Base-by-base conservation (phyloP, 2,888 invertebrate genomes). In the Ariolimax columbianus region DNA sequence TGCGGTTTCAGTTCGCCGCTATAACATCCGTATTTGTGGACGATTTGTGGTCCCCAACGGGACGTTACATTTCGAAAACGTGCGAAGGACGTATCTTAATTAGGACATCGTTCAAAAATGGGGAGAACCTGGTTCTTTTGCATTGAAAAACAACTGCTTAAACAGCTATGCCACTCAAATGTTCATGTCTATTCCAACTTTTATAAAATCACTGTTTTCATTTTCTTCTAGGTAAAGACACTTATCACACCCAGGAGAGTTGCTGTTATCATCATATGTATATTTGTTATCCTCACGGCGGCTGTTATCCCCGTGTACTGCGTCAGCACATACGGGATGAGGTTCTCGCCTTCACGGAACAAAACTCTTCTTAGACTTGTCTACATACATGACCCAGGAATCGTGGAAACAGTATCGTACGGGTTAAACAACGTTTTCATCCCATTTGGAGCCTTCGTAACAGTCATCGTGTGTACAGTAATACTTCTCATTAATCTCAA, bases 251-350 rank as follows among this genome's bases (percentile, higher is more conserved):
- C 75, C 11, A 38, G 9, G 43, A 75, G 66, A 47, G 75, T 75
- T 19, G n/a, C n/a, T 19, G 9, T 55, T 30, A 66, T 83, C 63
- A 75, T 75, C 1, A 6, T 77, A 23, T 36, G 26, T 1, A 75
- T 83, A 6, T 77, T 63, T 38, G 26, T 66, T 30, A n/a, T 63
- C 26, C 17, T 38, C 7, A 70, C 33, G 23, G 33, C 51, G 6
- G 70, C 77, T 23, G n/a, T 66, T 33, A 59, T 38, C 11, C 82
- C 82, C 19, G 63, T 82, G 36, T 82, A 82, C 43, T 59, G 14
- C n/a, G 38, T 73, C 4, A 63, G 30, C 3, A 1, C 73, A 0
- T 30, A 73, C 23, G 82, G 73, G 38, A 63, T 73, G 63, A 40
- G 51, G 14, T 75, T 73, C n/a, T 82, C 73, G n/a, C 43, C 75